Conservation (phyloP, 2,797 vertebrate genomes). For the Chrysocyon brachyurus region DNA sequence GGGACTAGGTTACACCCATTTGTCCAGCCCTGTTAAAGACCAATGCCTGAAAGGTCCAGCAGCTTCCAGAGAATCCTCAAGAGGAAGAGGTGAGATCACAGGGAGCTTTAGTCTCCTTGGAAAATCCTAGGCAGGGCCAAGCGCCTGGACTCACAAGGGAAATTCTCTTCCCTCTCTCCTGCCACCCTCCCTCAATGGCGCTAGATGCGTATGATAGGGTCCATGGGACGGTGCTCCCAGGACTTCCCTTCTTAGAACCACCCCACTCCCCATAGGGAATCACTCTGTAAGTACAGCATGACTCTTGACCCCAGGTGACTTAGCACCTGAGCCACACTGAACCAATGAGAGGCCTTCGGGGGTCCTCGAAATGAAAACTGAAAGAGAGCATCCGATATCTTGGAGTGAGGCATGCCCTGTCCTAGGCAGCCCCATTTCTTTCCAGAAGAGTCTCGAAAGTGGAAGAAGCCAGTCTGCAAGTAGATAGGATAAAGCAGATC, state of each 20-base stretch:
- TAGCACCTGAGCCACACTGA: background rate
- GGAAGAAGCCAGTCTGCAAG: background rate
- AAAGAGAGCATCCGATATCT: background rate
- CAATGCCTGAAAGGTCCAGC: background rate
- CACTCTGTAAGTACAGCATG: background rate
- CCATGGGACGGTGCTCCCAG: background rate
- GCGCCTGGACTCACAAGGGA: background rate
- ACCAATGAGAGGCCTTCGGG: background rate
- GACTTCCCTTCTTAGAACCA: background rate
- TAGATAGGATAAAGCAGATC: background rate
- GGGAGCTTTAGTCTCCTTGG: background rate
- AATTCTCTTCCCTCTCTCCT: background rate
- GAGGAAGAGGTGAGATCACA: background rate
- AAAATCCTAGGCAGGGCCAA: background rate
- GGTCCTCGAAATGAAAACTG: background rate
- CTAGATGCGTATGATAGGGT: background rate
- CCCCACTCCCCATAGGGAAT: no score
- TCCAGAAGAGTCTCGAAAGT: background rate
- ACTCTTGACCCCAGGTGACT: background rate
- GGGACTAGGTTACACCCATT: no score
- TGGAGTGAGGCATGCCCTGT: background rate
- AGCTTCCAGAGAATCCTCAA: background rate
- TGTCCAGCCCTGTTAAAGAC: background rate
- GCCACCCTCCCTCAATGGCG: accelerated
- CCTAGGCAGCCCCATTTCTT: background rate